Base-by-base conservation (phyloP, 2,888 invertebrate species). In the Pseudeuparius sepicola region DNA sequence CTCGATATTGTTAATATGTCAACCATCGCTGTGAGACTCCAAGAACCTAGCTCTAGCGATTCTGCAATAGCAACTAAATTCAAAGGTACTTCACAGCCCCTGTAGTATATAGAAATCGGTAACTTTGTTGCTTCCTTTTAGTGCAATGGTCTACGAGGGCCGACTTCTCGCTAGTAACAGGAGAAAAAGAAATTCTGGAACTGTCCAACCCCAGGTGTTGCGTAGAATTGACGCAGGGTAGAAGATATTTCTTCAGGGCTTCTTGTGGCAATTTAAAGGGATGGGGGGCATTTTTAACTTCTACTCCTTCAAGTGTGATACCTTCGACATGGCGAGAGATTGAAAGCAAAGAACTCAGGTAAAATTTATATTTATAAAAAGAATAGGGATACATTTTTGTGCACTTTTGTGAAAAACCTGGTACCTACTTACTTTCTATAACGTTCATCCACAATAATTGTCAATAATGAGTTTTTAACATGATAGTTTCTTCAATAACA, bases 261-360 rank as follows among this genome's bases (percentile, higher is more conserved):
- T 73, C 84, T n/a, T 86, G 89, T 31, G 93, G 94, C 31, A 96
- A 96, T 57, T 69, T 93, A 43, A 88, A 87, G 57, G 94, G 93
- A 2, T 94, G 80, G 71, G 89, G 93, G 16, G 68, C 74, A 9
- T 83, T 73, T 53, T 70, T 78, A 20, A 68, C 72, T 7, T 82
- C 90, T 1, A 77, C 78, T 23, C 94, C 94, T 1, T 67, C 78
- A 25, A 84, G 83, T 50, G 84, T 92, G 5, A 79, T 88, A 25
- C 92, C 94, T 9, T 92, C 92, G 49, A 87, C 90, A 86, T 92
- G 92, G 90, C 72, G 87, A 33, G 90, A 90, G 55, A 73, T 87
- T 16, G 81, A 85, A 35, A 69, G 75, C 34, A 73, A 75, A 10
- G 71, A 73, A 45, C 66, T 81, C 26, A 70, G 76, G 35, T 54